Conservation (phyloP, 2,113 vertebrate genomes). For the Verasper variegatus region DNA sequence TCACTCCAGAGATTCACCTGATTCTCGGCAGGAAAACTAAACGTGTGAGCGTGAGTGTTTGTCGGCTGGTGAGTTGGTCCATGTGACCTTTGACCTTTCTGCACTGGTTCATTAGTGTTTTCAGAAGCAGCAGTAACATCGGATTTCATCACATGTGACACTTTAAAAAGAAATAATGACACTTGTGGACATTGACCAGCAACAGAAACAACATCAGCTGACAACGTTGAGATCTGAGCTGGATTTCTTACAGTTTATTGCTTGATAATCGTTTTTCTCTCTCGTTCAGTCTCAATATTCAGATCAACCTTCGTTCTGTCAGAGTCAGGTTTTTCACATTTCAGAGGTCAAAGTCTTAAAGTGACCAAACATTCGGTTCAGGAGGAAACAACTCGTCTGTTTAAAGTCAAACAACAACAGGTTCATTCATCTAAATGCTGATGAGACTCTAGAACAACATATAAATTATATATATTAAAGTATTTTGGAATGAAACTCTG, state of each 20-base stretch:
- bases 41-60: too few species aligned
- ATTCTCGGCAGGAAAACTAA: too few species aligned
- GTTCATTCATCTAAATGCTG: too few species aligned
- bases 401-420: too few species aligned
- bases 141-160: too few species aligned
- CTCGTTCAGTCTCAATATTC: too few species aligned
- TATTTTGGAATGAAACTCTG: constrained; percentile 32
- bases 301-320: too few species aligned
- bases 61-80: too few species aligned
- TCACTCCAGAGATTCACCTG: too few species aligned
- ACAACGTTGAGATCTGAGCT: neutral
- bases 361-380: constrained; percentile 50
- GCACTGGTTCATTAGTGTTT: neutral
- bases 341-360: constrained; percentile 26
- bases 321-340: constrained; percentile 49
- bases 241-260: neutral
- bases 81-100: too few species aligned
- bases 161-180: neutral
- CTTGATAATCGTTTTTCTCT: neutral
- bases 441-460: too few species aligned
- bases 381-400: constrained; percentile 1
- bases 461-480: constrained; percentile 3
- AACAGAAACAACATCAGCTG: too few species aligned
- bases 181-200: neutral
- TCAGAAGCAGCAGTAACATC: neutral